Conservation (phyloP, 2,888 invertebrate genomes). For the Nezara viridula region DNA sequence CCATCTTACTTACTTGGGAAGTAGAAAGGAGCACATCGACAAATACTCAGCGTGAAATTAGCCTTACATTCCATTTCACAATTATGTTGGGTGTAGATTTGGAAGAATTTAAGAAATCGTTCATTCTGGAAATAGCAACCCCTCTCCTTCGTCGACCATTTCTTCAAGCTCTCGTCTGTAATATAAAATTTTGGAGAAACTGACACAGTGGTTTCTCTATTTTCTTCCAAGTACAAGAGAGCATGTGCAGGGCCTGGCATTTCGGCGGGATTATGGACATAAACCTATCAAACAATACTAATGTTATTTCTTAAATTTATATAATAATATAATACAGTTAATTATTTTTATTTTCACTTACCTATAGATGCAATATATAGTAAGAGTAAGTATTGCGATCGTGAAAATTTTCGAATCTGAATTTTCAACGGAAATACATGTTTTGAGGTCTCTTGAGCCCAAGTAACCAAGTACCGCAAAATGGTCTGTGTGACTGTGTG, state of each 20-base stretch:
- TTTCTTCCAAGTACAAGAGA: constrained; percentile 61
- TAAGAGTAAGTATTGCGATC: no score
- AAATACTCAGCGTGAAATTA: constrained; percentile 63
- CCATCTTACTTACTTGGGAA: constrained; percentile 65
- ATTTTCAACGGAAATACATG: no score
- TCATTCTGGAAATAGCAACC: constrained; percentile 65
- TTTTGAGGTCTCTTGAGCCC: no score
- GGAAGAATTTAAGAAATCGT: constrained; percentile 64
- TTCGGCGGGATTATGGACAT: constrained; percentile 68
- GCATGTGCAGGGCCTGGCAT: constrained; percentile 65
- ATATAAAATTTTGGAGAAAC: constrained; percentile 56
- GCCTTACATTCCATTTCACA: constrained; percentile 66
- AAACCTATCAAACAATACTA: constrained; percentile 64
- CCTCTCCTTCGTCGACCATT: constrained; percentile 64
- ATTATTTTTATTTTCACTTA: no score
- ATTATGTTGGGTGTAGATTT: constrained; percentile 64
- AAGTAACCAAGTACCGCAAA: no score
- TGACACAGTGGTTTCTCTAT: constrained; percentile 59
- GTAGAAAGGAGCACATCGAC: constrained; percentile 64
- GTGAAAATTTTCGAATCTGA: no score
- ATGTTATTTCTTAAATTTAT: no score
- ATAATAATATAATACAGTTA: no score
- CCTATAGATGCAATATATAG: no score
- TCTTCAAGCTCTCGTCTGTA: constrained; percentile 59
- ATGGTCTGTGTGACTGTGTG: no score